Evolutionary conservation across 2,888 invertebrate genomes (phyloP), one percentile per base, ranked within the genome.

Genomic region (Halictus quadricinctus): DNA sequence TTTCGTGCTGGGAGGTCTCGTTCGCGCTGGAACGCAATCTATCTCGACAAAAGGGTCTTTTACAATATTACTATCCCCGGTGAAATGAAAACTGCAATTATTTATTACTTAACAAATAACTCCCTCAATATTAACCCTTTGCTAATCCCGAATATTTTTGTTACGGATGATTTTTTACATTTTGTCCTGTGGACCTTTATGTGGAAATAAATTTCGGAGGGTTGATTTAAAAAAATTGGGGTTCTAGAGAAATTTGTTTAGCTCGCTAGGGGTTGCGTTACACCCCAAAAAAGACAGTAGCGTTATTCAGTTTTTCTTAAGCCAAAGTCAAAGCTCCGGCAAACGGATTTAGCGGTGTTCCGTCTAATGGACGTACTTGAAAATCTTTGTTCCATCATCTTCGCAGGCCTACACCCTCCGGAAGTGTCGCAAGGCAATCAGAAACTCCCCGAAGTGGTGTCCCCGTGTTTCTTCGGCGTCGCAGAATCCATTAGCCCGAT

Each of bases 1-100:
- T 29, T 60, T 60, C 25, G 69, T 41, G 48, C 15, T 43, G 41
- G 74, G 78, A 79, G 69, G 66, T 76, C 70, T 69, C 41, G 5
- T 79, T 72, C 36, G n/a, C 29, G 6, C 66, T 41, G 29, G 18
- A 25, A 15, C 18, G 6, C n/a, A 72, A 21, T 70, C 72, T 64
- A 72, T 69, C 54, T 72, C 25, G 70, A 54, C 12, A 60, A 43
- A 66, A 15, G 72, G 72, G 6, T 15, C 60, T 6, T 1, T 60
- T 25, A 25, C 15, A 1, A 25, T 29, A 25, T 60, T 25, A 15
- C 25, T 5, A 25, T 60, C 6, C 2, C 60, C 15, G 25, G 60
- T 15, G 25, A 60, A 25, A 60, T 60, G 6, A 15, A 29, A 29
- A 29, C 48, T 48, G 43, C 43, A 43, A 43, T 43, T 43, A 8